A percentile compares a stretch with the other conserved stretches of the same genome.
These are phyloP conservation scores for Macropis europaea DNA, from an alignment of 2,888 invertebrate genomes.

Conservation along the genomic window DNA sequence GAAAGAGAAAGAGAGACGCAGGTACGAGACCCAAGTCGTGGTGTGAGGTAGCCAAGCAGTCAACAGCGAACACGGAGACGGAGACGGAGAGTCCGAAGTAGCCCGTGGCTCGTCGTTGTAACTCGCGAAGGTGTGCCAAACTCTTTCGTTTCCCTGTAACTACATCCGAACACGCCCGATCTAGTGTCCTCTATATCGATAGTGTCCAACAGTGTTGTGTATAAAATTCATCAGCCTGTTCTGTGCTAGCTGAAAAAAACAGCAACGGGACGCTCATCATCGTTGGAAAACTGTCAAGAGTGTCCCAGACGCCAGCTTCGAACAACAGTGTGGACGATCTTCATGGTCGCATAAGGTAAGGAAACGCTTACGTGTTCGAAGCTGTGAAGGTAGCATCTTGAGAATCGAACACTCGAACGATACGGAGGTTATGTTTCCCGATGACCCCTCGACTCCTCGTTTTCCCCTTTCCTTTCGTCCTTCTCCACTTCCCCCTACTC, in stretches of 20 bases:
- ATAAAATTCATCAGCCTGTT: conserved; percentile 36
- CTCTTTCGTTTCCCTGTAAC: conserved; percentile 59
- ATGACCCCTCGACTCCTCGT: conserved; percentile 60
- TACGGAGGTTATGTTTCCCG: conserved; percentile 70
- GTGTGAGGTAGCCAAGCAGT: conserved; percentile 64
- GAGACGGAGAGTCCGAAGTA: conserved; percentile 62
- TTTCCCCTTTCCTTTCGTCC: conserved; percentile 29
- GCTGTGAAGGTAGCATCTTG: conserved; percentile 35
- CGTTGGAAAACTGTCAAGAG: conserved; percentile 61
- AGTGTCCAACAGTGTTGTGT: conserved; percentile 23
- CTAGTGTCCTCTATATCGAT: conserved; percentile 22
- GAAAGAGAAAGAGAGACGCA: conserved; percentile 34
- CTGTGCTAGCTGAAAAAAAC: conserved; percentile 32
- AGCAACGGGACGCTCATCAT: conserved; percentile 29
- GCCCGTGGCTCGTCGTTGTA: conserved; percentile 63
- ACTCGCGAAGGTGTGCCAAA: conserved; percentile 68
- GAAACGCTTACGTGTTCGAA: conserved; percentile 7
- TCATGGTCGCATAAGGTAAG: conserved; percentile 60
- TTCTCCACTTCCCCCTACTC: conserved; percentile 9
- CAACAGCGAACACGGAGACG: conserved; percentile 61
- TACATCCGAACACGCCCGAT: conserved; percentile 45
- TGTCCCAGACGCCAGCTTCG: conserved; percentile 25
- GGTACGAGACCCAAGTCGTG: conserved; percentile 57
- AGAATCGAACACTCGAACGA: conserved; percentile 32
- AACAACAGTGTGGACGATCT: not conserved